Evolutionary conservation across 1,140 invertebrate genomes (phyloP).

Genomic region (Scaptomyza pallida): DNA sequence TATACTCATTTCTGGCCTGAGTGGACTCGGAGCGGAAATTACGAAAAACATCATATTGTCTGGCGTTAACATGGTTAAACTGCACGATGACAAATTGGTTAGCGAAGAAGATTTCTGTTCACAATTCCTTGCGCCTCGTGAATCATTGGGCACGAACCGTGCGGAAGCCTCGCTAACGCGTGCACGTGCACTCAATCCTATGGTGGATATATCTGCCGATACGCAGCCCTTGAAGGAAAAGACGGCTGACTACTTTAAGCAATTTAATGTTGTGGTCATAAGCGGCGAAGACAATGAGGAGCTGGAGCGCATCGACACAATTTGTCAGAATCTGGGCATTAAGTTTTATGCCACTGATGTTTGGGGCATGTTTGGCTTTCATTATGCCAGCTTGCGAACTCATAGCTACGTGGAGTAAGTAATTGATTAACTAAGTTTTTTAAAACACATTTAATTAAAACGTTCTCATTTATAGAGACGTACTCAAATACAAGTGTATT

Average conservation of each 20-base stretch:
- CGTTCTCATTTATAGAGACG: constrained; percentile 79
- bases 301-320: constrained; percentile 90
- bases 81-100: constrained; percentile 92
- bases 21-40: constrained; percentile 96
- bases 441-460: neutral
- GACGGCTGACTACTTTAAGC: constrained; percentile 89
- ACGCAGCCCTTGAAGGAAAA: constrained; percentile 86
- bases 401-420: constrained; percentile 95
- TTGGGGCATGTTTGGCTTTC: constrained; percentile 96
- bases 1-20: constrained; percentile 94
- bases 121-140: constrained; percentile 91
- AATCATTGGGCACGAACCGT: constrained; percentile 90
- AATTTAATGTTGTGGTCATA: constrained; percentile 94
- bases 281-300: constrained; percentile 89
- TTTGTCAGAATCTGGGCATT: constrained; percentile 91
- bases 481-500: constrained; percentile 86
- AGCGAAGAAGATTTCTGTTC: constrained; percentile 90
- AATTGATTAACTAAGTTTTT: neutral
- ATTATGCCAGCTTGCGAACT: constrained; percentile 94
- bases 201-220: constrained; percentile 93
- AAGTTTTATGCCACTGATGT: constrained; percentile 96
- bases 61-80: constrained; percentile 95
- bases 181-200: constrained; percentile 94
- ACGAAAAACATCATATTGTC: constrained; percentile 98
- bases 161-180: constrained; percentile 91